Conservation (phyloP, 2,888 invertebrate species). For the Yponomeuta plumbellus region DNA sequence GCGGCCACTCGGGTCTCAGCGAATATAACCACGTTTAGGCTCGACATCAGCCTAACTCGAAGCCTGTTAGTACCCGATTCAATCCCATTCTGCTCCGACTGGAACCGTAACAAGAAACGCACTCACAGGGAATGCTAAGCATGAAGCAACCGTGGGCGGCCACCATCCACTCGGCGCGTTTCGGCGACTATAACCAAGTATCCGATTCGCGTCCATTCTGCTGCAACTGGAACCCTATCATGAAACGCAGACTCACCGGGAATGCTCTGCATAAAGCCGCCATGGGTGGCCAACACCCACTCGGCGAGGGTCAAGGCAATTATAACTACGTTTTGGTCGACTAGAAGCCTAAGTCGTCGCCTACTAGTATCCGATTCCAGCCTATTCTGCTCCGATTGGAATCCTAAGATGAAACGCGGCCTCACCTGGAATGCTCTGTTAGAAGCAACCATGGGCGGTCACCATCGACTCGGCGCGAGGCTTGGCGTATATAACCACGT, state of each 20-base stretch:
- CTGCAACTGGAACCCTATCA: too few relatives aligned
- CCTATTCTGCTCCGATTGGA: too few relatives aligned
- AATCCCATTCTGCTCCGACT: too few relatives aligned
- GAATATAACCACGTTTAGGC: constrained; percentile 81
- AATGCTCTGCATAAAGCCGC: constrained; percentile 95
- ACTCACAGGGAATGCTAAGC: constrained; percentile 88
- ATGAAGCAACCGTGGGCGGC: constrained; percentile 97
- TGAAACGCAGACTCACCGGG: constrained; percentile 72
- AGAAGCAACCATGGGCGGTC: constrained; percentile 96
- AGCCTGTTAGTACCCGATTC: too few relatives aligned
- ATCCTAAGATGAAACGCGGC: too few relatives aligned
- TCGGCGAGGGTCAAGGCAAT: constrained; percentile 98
- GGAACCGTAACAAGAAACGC: too few relatives aligned
- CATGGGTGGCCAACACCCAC: constrained; percentile 98
- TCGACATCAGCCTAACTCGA: too few relatives aligned
- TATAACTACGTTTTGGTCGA: constrained; percentile 93
- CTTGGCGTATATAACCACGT: constrained; percentile 92
- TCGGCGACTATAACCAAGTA: too few relatives aligned
- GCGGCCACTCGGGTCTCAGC: constrained; percentile 98
- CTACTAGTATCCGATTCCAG: too few relatives aligned
- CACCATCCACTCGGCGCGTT: constrained; percentile 96
- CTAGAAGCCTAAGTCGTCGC: too few relatives aligned
- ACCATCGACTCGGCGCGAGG: constrained; percentile 99
- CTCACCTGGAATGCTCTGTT: constrained; percentile 90
- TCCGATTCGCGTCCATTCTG: too few relatives aligned